A percentile compares a stretch with the other conserved stretches of the same genome.
phyloP scores from a whole-genome alignment of 2,888 invertebrate genomes.

The Isoperla grammatica region DNA sequence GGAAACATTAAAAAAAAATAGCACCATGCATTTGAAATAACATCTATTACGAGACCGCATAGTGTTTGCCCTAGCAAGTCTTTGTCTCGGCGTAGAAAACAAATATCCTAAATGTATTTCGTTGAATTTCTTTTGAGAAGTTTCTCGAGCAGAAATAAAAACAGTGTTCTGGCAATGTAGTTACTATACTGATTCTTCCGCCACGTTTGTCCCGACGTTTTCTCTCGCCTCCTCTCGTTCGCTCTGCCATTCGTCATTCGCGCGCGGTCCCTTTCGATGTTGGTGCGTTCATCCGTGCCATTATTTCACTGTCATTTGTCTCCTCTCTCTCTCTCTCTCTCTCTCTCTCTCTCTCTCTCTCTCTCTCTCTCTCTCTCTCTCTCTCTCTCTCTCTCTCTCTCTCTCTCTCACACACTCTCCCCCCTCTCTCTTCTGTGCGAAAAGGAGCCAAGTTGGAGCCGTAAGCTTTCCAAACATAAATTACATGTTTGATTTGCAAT shows the following conservation, averaged over 20 bases:
- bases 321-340: conserved; percentile 5
- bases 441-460: too few species aligned
- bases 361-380: too few species aligned
- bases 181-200: conserved; percentile 21
- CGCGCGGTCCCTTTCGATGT: conserved; percentile 14
- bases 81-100: conserved; percentile 5
- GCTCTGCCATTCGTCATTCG: conserved; percentile 17
- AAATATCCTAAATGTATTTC: conserved; percentile 15
- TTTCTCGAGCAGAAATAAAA: conserved; percentile 16
- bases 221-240: conserved; percentile 5
- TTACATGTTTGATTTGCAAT: too few species aligned
- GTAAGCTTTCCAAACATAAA: too few species aligned
- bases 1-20: too few species aligned
- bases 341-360: too few species aligned
- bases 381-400: conserved; percentile 13
- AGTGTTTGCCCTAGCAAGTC: neutral
- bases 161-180: conserved; percentile 19
- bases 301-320: conserved; percentile 21
- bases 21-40: too few species aligned
- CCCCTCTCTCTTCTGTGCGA: too few species aligned
- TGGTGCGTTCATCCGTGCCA: conserved; percentile 22
- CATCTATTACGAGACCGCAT: too few species aligned
- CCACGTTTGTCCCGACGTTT: conserved; percentile 16
- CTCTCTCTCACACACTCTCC: neutral
- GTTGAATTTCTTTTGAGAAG: conserved; percentile 9